Evolutionary conservation across 1,140 invertebrate species (phyloP), one percentile per base, ranked within the genome.

Genomic region (Meloidogyne chitwoodi): DNA sequence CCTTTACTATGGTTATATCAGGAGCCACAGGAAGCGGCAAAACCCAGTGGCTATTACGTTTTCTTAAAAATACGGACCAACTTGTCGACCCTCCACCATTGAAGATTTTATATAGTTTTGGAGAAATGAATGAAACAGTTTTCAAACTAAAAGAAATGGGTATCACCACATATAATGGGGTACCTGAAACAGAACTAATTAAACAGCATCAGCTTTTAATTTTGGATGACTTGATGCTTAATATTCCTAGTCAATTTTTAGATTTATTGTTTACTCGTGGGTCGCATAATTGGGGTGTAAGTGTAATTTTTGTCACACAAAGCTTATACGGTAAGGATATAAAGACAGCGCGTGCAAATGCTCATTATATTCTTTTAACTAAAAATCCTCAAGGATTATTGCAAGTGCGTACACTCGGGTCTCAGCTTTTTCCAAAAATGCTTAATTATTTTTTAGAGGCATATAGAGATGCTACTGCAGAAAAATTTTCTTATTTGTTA

Each of bases 201-300:
- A n/a, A 66, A 12, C 29, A 68, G 38, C 56, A 65, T 22, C 31
- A 77, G 24, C n/a, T 77, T 19, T 11, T 77, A 8, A 38, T 77
- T 0, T 19, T 77, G 27, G 75, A 77, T 41, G 75, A 77, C 38
- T 27, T 77, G 16, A 78, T 77, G 75, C 27, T 78, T 0, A 61
- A 80, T n/a, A 71, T 75, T 2, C 14, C 8, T 2, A 34, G 26
- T 22, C 8, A 78, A 16, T 78, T 80, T 81, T 31, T 78, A 16
- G 78, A 80, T 8, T 62, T 24, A 16, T 8, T 78, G 1, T 78
- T 78, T 24, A 78, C 77, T 5, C 24, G 44, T 11, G 77, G 77
- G 5, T 72, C 63, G 16, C 77, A 78, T 61, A 78, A 78, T 77
- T 78, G 77, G 77, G 78, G 68, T 2, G 79, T 78, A 3, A 80